Evolutionary conservation across 2,113 vertebrate genomes (phyloP).

Genomic region (Microtus montanus): DNA sequence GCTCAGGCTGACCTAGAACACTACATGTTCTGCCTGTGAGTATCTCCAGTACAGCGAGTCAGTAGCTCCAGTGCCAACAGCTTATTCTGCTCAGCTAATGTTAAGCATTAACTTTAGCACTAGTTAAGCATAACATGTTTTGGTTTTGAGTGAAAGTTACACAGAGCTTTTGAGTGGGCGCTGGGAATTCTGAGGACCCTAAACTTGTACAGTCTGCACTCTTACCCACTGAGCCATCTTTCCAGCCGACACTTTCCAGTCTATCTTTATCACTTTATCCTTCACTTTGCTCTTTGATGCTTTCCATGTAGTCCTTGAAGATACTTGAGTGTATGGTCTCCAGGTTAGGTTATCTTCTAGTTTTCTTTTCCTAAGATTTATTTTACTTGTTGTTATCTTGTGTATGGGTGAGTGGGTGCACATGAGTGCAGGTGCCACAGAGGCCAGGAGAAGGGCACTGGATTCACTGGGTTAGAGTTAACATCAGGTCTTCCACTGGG

Average conservation of each 20-base stretch:
- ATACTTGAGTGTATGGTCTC: conserved; percentile 46
- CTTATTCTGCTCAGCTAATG: background rate
- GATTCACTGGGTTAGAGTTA: background rate
- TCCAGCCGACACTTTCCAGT: background rate
- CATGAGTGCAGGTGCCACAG: background rate
- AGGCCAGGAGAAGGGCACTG: no score
- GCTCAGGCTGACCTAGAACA: background rate
- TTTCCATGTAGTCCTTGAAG: background rate
- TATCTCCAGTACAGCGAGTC: background rate
- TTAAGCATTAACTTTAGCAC: no score
- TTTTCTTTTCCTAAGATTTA: background rate
- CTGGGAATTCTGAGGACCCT: background rate
- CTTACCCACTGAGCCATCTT: no score
- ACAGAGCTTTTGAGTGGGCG: background rate
- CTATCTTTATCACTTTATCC: background rate
- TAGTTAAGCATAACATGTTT: no score
- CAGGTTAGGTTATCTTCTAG: background rate
- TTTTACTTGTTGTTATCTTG: background rate
- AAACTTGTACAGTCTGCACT: background rate
- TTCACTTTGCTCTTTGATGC: conserved; percentile 20
- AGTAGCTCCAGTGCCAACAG: background rate
- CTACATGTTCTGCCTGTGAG: no score
- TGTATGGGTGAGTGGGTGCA: background rate
- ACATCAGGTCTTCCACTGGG: background rate
- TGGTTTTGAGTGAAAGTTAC: background rate